These are phyloP conservation scores for Lithophane socia DNA, from an alignment of 2,888 invertebrate genomes.

Conservation along the genomic window DNA sequence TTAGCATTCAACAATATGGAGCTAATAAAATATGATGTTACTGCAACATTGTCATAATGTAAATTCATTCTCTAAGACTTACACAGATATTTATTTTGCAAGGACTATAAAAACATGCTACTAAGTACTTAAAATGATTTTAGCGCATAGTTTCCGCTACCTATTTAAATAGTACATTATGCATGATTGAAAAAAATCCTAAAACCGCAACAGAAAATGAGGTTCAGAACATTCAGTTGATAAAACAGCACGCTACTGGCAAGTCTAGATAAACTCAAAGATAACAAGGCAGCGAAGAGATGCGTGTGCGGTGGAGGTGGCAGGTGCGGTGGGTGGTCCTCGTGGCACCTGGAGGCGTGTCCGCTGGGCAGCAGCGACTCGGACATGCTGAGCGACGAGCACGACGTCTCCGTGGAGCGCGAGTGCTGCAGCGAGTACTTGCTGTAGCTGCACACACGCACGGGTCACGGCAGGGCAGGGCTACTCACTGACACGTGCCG, in stretches of 20 bases:
- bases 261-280: conserved; percentile 9
- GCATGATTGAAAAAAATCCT: not conserved
- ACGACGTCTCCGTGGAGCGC: conserved; percentile 83
- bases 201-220: conserved; percentile 35
- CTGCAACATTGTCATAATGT: not conserved
- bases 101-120: conserved; percentile 40
- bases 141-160: conserved; percentile 9
- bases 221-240: conserved; percentile 41
- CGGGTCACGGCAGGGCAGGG: conserved; percentile 11
- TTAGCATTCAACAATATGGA: conserved; percentile 4
- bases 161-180: conserved; percentile 4
- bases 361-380: conserved; percentile 76
- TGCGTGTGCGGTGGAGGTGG: conserved; percentile 7
- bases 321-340: not conserved
- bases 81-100: conserved; percentile 8
- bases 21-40: conserved; percentile 11
- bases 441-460: conserved; percentile 81
- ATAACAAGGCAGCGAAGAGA: conserved; percentile 15
- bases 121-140: conserved; percentile 4
- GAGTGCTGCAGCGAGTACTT: conserved; percentile 88
- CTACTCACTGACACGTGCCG: conserved; percentile 23
- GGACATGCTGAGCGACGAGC: conserved; percentile 76
- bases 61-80: not conserved
- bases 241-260: conserved; percentile 15
- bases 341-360: conserved; percentile 75